phyloP scores from a whole-genome alignment of 2,888 invertebrate genomes.

The Neoitamus cyanurus region DNA sequence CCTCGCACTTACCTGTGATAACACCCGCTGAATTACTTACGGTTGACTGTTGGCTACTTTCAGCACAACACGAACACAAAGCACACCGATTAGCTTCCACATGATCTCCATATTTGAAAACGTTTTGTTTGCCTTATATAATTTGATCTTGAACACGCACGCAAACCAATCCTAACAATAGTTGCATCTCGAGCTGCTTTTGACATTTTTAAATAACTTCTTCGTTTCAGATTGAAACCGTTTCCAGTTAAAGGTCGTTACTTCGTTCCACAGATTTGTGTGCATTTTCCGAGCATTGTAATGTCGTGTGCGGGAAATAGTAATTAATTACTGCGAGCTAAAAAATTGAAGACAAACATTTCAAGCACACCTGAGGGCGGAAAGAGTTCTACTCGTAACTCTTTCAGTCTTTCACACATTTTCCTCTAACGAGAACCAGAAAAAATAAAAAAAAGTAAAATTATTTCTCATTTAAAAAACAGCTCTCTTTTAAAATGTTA shows the following conservation, averaged over 20 bases:
- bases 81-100: constrained; percentile 11
- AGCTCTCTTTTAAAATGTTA: neutral
- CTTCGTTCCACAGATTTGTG: too few relatives aligned
- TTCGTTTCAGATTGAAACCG: neutral
- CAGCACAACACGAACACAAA: constrained; percentile 8
- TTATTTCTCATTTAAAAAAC: too few relatives aligned
- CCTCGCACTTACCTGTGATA: constrained; percentile 29
- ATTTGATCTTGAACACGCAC: neutral
- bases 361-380: neutral
- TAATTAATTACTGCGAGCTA: neutral
- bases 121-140: neutral
- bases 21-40: neutral
- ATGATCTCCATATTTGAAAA: neutral
- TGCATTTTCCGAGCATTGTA: neutral
- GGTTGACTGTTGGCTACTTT: neutral
- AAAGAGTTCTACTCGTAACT: neutral
- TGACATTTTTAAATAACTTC: neutral
- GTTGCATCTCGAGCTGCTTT: neutral
- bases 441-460: too few relatives aligned
- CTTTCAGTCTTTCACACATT: too few relatives aligned
- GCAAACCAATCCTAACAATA: neutral
- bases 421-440: too few relatives aligned
- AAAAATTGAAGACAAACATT: neutral
- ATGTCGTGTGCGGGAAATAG: neutral
- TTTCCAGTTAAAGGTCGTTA: neutral